Evolutionary conservation across 2,797 vertebrate genomes (phyloP), one percentile per base, ranked within the genome.

Genomic region (Setipinna tenuifilis): DNA sequence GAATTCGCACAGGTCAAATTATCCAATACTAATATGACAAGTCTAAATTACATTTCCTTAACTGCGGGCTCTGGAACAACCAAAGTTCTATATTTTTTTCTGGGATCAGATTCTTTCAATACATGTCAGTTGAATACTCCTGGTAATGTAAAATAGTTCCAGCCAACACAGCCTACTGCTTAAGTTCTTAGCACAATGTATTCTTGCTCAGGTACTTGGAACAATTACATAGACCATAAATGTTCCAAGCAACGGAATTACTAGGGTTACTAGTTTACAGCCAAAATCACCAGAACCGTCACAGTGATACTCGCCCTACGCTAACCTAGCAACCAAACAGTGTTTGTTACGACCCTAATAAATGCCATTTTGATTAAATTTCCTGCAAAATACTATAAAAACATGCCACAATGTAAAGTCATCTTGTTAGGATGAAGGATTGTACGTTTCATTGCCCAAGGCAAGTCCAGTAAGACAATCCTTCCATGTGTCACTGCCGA

Each of bases 41-140:
- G 94, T 91, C 89, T 89, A 93, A 92, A 91, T 92, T 93, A 95
- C 92, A 93, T 93, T 93, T 93, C 90, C 92, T 91, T 92, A 90
- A 94, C 88, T 94, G 83, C 83, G 91, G 93, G 94, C 19, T 41
- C 71, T 78, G 31, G 31, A 44, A 44, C 31, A 44, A 78, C 71
- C 71, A 44, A 54, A 54, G 7, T 44, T 16, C 14, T 75, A 9
- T 41, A 1, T n/a, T 41, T 59, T 78, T 41, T 75, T 78, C 41
- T 78, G 31, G 35, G 71, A 78, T 78, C 31, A 44, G 16, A 35
- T 10, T 17, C 35, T 95, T 94, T 91, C 62, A 78, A 78, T 16
- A 44, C 6, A 44, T 44, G 35, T 78, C 31, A 44, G 68, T 35
- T 75, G 28, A 78, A 78, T 78, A 78, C 19, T 21, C 71, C 35